Base-by-base conservation (phyloP, 2,888 invertebrate genomes). In the Epirrhoe alternata region DNA sequence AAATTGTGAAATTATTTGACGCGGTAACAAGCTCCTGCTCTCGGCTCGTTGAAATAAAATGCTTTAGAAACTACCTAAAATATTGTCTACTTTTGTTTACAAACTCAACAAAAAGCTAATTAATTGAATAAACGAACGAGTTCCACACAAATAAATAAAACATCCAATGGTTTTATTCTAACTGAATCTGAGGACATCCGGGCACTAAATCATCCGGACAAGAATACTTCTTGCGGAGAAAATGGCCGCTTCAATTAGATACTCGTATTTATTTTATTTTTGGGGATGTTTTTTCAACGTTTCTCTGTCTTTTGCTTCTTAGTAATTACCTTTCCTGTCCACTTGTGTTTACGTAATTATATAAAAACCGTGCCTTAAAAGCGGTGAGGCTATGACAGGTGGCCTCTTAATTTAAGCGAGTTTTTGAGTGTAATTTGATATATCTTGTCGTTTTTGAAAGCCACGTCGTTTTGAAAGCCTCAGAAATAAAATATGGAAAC, bases 161-260 rank as follows among this genome's bases (percentile, higher is more conserved):
- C 31, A 52, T 47, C 53, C 42, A 60, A 64, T 61, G 64, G 65
- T 50, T 42, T 42, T 16, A 47, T 42, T 42, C 38, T 42, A 42
- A 42, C 38, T 5, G 42, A 52, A 55, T 52, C 59, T 35, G 54
- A 65, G 57, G 66, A 68, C 65, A 63, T 24, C 50, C 56, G n/a
- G 52, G 54, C 49, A 68, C 69, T 74, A 69, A 72, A 74, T 74
- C 72, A 74, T 74, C 65, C 65, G 64, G 42, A 51, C 56, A 64
- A 55, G 63, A 66, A 66, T 55, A 65, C 59, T 70, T 70, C 70
- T 72, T 64, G 69, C 63, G 61, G 60, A 49, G 55, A 68, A 70
- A 67, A 71, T 65, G 74, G 68, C 73, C 55, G 71, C 64, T 72
- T 69, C 73, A 74, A 75, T 75, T 73, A 75, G 72, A 74, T 71